Evolutionary conservation across 2,888 invertebrate genomes (phyloP).

Genomic region (Scaeva pyrastri): DNA sequence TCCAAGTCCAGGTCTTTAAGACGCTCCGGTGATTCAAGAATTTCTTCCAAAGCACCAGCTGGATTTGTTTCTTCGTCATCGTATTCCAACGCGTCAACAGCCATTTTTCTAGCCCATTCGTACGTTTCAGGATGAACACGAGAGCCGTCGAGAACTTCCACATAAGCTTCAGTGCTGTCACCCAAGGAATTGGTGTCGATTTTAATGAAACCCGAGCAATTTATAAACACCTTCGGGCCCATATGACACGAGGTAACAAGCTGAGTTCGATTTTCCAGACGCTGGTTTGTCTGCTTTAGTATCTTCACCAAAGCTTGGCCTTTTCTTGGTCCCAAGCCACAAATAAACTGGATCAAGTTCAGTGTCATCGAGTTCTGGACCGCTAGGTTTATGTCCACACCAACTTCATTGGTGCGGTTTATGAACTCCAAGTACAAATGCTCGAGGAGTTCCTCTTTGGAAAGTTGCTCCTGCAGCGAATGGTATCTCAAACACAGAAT

Average conservation of each 20-base stretch:
- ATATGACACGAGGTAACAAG: constrained; percentile 97
- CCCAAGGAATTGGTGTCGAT: constrained; percentile 98
- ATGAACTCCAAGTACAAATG: constrained; percentile 95
- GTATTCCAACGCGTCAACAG: constrained; percentile 99
- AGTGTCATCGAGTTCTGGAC: constrained; percentile 94
- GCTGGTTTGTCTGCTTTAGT: constrained; percentile 95
- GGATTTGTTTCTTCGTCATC: constrained; percentile 99
- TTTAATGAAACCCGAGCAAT: constrained; percentile 99
- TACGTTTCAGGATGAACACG: constrained; percentile 99
- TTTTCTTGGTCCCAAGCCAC: constrained; percentile 98
- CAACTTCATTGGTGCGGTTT: constrained; percentile 98
- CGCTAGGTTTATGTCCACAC: constrained; percentile 97
- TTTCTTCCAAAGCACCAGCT: constrained; percentile 98
- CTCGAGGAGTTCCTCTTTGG: constrained; percentile 94
- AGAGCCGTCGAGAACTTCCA: constrained; percentile 98
- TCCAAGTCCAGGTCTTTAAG: constrained; percentile 98
- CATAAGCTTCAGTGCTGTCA: constrained; percentile 97
- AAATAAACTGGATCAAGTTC: constrained; percentile 97
- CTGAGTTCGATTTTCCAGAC: constrained; percentile 97
- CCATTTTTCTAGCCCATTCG: constrained; percentile 99
- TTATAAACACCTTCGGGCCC: constrained; percentile 99
- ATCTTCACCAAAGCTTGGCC: constrained; percentile 93
- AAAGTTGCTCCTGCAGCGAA: constrained; percentile 91
- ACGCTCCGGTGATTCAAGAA: constrained; percentile 96
- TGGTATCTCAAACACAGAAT: constrained; percentile 97